Evolutionary conservation across 2,888 invertebrate genomes (phyloP).

Genomic region (Lamellibrachia columna): DNA sequence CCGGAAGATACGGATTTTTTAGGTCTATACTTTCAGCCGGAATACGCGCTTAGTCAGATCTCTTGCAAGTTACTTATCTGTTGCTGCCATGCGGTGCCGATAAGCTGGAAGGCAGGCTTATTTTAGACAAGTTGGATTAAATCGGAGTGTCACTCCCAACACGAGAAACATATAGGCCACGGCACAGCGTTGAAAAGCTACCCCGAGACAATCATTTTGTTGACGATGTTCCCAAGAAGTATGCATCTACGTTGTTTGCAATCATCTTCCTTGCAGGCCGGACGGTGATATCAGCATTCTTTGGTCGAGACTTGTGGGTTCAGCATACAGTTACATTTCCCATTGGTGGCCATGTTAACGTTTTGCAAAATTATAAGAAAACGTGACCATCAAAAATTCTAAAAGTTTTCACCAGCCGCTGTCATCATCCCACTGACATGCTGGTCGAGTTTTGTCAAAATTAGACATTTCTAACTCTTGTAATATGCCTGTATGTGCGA

Average conservation of each 20-base stretch:
- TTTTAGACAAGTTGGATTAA: neutral
- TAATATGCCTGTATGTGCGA: too few relatives aligned
- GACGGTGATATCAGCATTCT: neutral
- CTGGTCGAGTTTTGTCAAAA: too few relatives aligned
- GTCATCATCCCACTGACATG: too few relatives aligned
- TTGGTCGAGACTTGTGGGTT: neutral
- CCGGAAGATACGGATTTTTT: neutral
- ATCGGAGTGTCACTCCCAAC: neutral
- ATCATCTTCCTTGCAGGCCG: neutral
- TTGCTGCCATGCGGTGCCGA: neutral
- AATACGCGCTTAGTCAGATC: neutral
- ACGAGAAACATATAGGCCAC: neutral
- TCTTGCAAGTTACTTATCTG: neutral
- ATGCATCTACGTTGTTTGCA: neutral
- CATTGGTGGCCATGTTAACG: too few relatives aligned
- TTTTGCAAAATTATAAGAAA: too few relatives aligned
- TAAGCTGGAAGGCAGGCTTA: neutral
- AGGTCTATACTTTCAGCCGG: neutral
- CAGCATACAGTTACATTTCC: too few relatives aligned
- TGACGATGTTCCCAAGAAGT: neutral
- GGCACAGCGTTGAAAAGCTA: neutral
- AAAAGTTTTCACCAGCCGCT: too few relatives aligned
- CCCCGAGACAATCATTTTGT: neutral
- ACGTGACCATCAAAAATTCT: too few relatives aligned
- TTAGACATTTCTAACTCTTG: too few relatives aligned